A percentile compares a stretch with the other conserved stretches of the same genome.
Evolutionary conservation across 2,888 invertebrate species (phyloP).

Genomic region (Macaria notata): DNA sequence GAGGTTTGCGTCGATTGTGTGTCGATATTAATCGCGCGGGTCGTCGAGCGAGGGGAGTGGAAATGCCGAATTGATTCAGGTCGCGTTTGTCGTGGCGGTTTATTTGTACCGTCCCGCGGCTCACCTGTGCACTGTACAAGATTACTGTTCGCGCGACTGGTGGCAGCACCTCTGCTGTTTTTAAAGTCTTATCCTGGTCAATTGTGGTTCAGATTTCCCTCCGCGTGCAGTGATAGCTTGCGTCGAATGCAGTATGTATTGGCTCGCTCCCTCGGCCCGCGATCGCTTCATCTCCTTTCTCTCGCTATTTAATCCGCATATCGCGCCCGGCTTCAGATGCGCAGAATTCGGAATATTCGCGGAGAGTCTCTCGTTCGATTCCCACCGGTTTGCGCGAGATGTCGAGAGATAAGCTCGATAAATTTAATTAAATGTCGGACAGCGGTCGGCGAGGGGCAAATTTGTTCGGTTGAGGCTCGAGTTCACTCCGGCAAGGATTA

Average conservation of each 20-base stretch:
- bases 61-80: constrained; percentile 39
- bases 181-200: too few relatives aligned
- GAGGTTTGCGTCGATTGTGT: constrained; percentile 17
- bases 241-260: too few relatives aligned
- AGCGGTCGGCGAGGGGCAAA: constrained; percentile 47
- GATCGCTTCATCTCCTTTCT: constrained; percentile 48
- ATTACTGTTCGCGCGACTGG: too few relatives aligned
- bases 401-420: constrained; percentile 72
- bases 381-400: constrained; percentile 65
- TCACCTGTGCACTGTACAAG: constrained; percentile 37
- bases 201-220: too few relatives aligned
- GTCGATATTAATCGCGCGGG: constrained; percentile 8
- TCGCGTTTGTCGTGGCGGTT: constrained; percentile 44
- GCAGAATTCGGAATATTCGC: constrained; percentile 63
- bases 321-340: constrained; percentile 54
- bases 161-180: too few relatives aligned
- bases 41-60: constrained; percentile 15
- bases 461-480: constrained; percentile 63
- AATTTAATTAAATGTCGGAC: constrained; percentile 74
- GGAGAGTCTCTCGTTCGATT: constrained; percentile 59
- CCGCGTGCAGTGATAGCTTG: too few relatives aligned
- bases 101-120: constrained; percentile 55
- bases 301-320: constrained; percentile 39
- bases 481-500: constrained; percentile 58
- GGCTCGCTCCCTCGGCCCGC: constrained; percentile 11